These are phyloP conservation scores for Diploscapter pachys DNA, from an alignment of 1,140 invertebrate genomes.

Conservation along the genomic window DNA sequence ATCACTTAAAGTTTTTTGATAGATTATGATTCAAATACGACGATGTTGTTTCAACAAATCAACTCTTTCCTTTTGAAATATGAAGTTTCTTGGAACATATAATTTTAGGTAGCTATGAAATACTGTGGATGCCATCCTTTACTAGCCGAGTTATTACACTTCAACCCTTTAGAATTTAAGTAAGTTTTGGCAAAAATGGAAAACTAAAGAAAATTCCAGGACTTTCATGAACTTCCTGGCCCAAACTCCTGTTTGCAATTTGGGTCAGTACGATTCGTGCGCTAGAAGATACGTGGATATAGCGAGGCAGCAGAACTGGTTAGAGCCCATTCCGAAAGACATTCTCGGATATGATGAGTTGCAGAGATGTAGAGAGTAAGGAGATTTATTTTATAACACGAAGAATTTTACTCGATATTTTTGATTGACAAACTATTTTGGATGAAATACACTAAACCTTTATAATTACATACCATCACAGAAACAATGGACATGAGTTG, in stretches of 20 bases:
- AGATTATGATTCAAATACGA: too few relatives aligned
- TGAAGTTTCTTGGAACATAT: too few relatives aligned
- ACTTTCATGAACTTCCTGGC: constrained; percentile 27
- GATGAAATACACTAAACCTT: too few relatives aligned
- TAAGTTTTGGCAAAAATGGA: not conserved
- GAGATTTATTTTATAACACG: too few relatives aligned
- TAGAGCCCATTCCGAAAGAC: constrained; percentile 24
- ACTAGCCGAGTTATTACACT: constrained; percentile 25
- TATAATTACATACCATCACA: too few relatives aligned
- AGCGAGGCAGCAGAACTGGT: constrained; percentile 5
- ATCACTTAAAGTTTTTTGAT: too few relatives aligned
- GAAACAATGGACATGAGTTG: too few relatives aligned
- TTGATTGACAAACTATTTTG: too few relatives aligned
- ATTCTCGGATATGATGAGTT: constrained; percentile 22
- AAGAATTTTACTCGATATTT: too few relatives aligned
- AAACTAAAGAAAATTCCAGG: constrained; percentile 10
- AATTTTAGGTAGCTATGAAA: constrained; percentile 2
- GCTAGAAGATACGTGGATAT: constrained; percentile 32
- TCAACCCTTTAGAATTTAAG: constrained; percentile 13
- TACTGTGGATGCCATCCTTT: constrained; percentile 34
- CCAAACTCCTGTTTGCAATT: constrained; percentile 31
- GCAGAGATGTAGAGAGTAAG: constrained; percentile 10
- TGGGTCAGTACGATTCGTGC: constrained; percentile 32
- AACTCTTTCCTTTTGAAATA: too few relatives aligned
- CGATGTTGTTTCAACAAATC: too few relatives aligned